These are phyloP conservation scores for Cliona cf. orientalis DNA, from an alignment of 37 sponge, comb jelly and placozoan genomes.

Conservation along the genomic window DNA sequence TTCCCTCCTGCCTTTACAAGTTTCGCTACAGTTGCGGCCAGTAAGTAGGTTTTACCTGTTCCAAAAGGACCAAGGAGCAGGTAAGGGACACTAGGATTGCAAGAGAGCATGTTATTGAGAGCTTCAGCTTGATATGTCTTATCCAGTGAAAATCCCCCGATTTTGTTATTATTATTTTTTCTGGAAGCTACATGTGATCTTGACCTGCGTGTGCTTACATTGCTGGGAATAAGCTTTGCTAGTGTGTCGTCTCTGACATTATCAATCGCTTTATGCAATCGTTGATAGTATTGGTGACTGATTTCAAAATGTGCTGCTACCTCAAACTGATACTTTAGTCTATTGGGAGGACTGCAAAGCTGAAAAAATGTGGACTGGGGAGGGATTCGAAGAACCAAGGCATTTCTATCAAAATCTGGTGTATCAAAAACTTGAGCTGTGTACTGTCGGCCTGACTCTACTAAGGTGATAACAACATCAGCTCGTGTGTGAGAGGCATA, in stretches of 20 bases:
- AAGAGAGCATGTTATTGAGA: conserved; percentile 16
- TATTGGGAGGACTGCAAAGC: not conserved
- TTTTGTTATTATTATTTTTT: not conserved
- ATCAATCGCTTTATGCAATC: conserved; percentile 32
- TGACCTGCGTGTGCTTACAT: too few relatives aligned
- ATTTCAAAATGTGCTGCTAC: conserved; percentile 16
- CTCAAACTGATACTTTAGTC: not conserved
- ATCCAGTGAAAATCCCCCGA: conserved; percentile 8
- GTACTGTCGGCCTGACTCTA: not conserved
- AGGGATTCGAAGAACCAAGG: not conserved
- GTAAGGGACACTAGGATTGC: conserved; percentile 23
- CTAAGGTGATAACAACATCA: not conserved
- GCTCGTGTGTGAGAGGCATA: conserved; percentile 3
- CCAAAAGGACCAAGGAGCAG: conserved; percentile 67
- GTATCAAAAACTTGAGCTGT: not conserved
- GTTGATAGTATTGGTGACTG: conserved; percentile 27
- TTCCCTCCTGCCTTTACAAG: not conserved
- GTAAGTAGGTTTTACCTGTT: conserved; percentile 48
- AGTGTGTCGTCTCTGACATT: not conserved
- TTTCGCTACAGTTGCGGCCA: conserved; percentile 27
- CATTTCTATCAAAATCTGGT: not conserved
- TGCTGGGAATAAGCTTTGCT: conserved; percentile 7
- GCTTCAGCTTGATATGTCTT: conserved; percentile 38
- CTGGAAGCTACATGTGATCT: too few relatives aligned
- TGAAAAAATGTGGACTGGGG: not conserved